Conservation (phyloP, 2,113 vertebrate genomes). For the Perccottus glenii region DNA sequence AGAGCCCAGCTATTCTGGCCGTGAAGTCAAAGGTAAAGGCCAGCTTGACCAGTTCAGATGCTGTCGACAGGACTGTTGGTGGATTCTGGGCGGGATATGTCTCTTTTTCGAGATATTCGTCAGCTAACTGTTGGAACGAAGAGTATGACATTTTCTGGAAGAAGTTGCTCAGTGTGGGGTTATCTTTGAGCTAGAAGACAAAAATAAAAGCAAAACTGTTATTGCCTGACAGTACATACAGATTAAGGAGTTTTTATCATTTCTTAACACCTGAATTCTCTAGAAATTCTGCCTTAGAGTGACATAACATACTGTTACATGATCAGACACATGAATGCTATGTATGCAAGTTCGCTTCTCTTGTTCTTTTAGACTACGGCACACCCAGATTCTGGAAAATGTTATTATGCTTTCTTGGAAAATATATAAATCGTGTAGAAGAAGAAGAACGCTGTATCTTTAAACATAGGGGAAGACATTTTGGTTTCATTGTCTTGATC, state of each 20-base stretch:
- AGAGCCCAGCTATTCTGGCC: slow-evolving; percentile 77
- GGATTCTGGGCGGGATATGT: slow-evolving; percentile 17
- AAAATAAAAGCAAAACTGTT: neutral
- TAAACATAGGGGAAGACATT: too few species aligned
- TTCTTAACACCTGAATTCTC: too few species aligned
- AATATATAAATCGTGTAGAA: neutral
- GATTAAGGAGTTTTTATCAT: too few species aligned
- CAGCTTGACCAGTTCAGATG: slow-evolving; percentile 78
- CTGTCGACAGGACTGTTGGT: slow-evolving; percentile 45
- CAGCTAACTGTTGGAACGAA: slow-evolving; percentile 84
- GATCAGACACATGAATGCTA: neutral
- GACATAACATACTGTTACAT: neutral
- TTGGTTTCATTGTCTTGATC: too few species aligned
- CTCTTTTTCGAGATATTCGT: slow-evolving; percentile 77
- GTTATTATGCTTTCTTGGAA: neutral
- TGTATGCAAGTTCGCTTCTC: neutral
- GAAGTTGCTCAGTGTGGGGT: slow-evolving; percentile 72
- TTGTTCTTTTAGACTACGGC: neutral
- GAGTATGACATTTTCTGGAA: slow-evolving; percentile 82
- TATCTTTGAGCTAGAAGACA: slow-evolving; percentile 80
- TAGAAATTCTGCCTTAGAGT: neutral
- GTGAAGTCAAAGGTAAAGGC: slow-evolving; percentile 84
- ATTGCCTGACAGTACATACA: neutral
- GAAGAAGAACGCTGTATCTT: too few species aligned
- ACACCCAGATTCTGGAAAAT: neutral